Percentiles rank a stretch among this genome's conserved stretches.
phyloP scores from a whole-genome alignment of 1,140 invertebrate species.

The Drosophila kohkoa region DNA sequence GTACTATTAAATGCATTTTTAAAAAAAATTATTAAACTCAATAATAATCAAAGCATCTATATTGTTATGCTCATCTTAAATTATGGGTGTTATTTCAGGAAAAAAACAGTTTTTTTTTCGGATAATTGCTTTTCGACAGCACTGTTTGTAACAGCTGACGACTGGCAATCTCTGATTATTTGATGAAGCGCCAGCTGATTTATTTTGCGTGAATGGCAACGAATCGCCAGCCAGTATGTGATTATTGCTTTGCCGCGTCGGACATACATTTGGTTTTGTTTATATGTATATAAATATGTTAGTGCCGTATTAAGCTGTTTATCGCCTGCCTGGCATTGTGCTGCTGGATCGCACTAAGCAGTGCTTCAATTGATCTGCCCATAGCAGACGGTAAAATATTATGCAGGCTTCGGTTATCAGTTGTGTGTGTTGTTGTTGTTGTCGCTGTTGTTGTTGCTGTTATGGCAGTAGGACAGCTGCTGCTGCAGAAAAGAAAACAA shows the following conservation, averaged over 20 bases:
- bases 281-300: conserved; percentile 19
- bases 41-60: too few species aligned
- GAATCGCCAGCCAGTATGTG: conserved; percentile 8
- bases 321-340: conserved; percentile 28
- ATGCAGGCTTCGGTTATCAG: conserved; percentile 66
- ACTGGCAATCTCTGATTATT: too few species aligned
- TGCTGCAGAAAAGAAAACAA: conserved; percentile 42
- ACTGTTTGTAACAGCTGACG: too few species aligned
- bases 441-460: conserved; percentile 25
- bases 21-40: too few species aligned
- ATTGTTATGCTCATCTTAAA: too few species aligned
- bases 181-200: not conserved
- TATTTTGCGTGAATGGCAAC: conserved; percentile 42
- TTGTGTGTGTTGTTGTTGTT: conserved; percentile 26
- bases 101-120: too few species aligned
- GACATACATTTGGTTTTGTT: conserved; percentile 11
- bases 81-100: too few species aligned
- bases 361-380: conserved; percentile 20
- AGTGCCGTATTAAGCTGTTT: conserved; percentile 23
- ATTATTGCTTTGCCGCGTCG: conserved; percentile 31
- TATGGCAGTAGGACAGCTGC: conserved; percentile 34
- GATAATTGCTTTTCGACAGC: too few species aligned
- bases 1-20: too few species aligned
- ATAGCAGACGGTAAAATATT: conserved; percentile 41
- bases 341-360: conserved; percentile 32